Evolutionary conservation across 2,797 vertebrate species (phyloP), one percentile per base, ranked within the genome.

Genomic region (Allobates femoralis): DNA sequence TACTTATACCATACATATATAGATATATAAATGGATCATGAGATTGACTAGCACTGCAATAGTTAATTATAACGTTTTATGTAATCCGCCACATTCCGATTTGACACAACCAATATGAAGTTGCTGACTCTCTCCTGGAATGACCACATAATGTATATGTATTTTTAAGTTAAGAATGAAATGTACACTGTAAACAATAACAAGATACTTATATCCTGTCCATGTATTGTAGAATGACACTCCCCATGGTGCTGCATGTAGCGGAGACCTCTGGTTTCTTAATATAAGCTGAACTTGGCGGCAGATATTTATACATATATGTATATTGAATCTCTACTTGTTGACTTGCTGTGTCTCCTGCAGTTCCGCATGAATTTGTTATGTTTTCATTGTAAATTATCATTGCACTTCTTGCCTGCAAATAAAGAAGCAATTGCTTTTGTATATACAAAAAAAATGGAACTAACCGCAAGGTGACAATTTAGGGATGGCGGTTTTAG

Each of bases 241-340:
- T 83, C 91, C 92, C 94, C 92, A 94, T 94, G 93, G 94, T 94
- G 92, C 93, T 91, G 94, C 96, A 96, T 96, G 96, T 94, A 92
- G 93, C 94, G 92, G 93, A 94, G 94, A 94, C 94, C 95, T 96
- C 94, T 91, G 89, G 88, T 94, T 83, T 94, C 89, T 92, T 94
- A 95, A 95, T 96, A 93, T 94, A 94, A 97, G 95, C 96, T 96
- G 94, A 95, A 90, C 60, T 75, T 75, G 81, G 78, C 95, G 95
- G 95, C 95, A 93, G 91, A 91, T 93, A 91, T 91, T 92, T 94
- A 92, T 93, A 83, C 81, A 73, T 69, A 84, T 80, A 50, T 84
- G 86, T 87, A 90, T 91, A 90, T 90, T 90, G 90, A 93, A 88
- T 94, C 91, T 93, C 90, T 93, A 90, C 90, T 92, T 91, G 91